These are phyloP conservation scores for Mactromeris polynyma DNA, from an alignment of 2,888 invertebrate genomes.

Conservation along the genomic window DNA sequence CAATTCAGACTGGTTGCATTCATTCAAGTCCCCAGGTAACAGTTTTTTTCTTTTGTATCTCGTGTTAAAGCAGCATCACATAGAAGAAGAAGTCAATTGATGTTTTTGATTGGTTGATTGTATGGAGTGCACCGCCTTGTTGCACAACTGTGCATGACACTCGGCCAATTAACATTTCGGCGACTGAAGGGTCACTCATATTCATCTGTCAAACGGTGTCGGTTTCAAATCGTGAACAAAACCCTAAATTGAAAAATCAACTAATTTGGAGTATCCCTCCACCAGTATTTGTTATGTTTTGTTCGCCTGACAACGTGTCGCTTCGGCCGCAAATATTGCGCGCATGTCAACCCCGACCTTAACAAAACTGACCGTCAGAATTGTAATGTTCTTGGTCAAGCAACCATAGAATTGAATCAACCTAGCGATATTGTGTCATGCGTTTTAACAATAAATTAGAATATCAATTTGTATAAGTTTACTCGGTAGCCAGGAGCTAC, in stretches of 20 bases:
- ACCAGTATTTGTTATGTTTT: conserved; percentile 65
- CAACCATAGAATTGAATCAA: conserved; percentile 4
- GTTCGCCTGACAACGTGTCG: conserved; percentile 64
- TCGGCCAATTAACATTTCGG: conserved; percentile 65
- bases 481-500: background rate
- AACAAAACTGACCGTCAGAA: conserved; percentile 23
- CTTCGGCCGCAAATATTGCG: conserved; percentile 50
- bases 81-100: conserved; percentile 40
- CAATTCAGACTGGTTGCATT: conserved; percentile 15
- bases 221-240: conserved; percentile 57
- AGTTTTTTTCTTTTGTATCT: conserved; percentile 29
- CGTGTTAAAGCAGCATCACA: conserved; percentile 24
- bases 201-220: conserved; percentile 63
- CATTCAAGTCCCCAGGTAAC: conserved; percentile 32
- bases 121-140: conserved; percentile 47
- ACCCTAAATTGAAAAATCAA: conserved; percentile 52
- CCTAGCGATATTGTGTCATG: conserved; percentile 18
- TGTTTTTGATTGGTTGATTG: conserved; percentile 52
- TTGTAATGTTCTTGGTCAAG: conserved; percentile 15
- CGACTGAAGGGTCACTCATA: conserved; percentile 53
- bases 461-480: conserved; percentile 17
- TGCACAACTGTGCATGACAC: conserved; percentile 69
- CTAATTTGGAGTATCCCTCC: conserved; percentile 60
- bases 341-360: conserved; percentile 37
- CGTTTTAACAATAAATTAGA: background rate